Conservation (phyloP, 2,113 vertebrate genomes). For the Apodemus speciosus region DNA sequence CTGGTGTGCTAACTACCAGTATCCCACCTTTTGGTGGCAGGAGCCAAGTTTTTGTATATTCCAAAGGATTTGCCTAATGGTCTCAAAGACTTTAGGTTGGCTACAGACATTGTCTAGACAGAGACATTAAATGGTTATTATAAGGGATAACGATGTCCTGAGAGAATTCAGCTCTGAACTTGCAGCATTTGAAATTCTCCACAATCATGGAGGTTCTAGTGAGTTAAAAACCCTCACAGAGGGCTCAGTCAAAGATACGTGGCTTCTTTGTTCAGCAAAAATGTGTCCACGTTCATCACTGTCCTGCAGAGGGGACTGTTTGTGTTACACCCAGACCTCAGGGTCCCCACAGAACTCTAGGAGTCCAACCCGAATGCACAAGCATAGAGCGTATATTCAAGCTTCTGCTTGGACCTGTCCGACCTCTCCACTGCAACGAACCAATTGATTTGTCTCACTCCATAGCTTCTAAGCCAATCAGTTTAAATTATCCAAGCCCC, state of each 20-base stretch:
- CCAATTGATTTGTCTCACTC: no score
- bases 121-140: background rate
- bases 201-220: background rate
- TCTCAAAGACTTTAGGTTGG: background rate
- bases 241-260: background rate
- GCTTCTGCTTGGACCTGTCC: no score
- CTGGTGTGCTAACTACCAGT: background rate
- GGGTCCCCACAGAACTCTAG: no score
- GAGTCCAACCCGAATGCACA: no score
- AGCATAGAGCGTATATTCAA: no score
- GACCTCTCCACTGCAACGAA: no score
- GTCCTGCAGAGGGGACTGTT: no score
- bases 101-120: background rate
- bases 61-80: background rate
- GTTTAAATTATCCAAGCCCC: no score
- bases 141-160: background rate
- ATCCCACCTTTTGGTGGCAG: background rate
- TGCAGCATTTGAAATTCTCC: background rate
- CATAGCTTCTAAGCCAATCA: no score
- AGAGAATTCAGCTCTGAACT: background rate
- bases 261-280: background rate
- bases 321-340: no score
- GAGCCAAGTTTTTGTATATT: background rate
- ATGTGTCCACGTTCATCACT: no score
- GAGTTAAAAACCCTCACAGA: no score